Percentiles rank a stretch among this genome's conserved stretches.
Conservation (phyloP, 1,140 invertebrate genomes). For the Lepidotrigona ventralis region DNA sequence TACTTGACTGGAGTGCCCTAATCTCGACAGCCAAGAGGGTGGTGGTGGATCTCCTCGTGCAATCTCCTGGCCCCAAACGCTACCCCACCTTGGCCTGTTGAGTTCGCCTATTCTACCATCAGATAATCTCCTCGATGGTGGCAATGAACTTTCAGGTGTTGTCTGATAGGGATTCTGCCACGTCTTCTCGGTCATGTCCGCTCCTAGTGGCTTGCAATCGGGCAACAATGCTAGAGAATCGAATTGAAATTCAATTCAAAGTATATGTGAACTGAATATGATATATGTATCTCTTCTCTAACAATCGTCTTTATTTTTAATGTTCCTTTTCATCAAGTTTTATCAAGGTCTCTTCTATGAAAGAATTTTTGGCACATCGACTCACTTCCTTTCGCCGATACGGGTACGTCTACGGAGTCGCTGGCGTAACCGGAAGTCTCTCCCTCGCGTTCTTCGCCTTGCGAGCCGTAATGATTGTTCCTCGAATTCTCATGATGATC, state of each 20-base stretch:
- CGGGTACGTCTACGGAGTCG: slow-evolving; percentile 81
- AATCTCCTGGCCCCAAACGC: slow-evolving; percentile 84
- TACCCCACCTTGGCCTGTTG: slow-evolving; percentile 85
- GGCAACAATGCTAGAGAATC: slow-evolving; percentile 14
- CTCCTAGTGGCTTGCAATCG: slow-evolving; percentile 45
- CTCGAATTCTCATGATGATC: slow-evolving; percentile 42
- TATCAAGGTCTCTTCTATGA: not conserved
- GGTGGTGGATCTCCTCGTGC: slow-evolving; percentile 74
- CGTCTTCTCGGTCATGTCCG: slow-evolving; percentile 65
- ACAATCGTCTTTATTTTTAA: not conserved
- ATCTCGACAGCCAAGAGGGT: slow-evolving; percentile 82
- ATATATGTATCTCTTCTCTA: too few relatives aligned
- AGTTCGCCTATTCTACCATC: slow-evolving; percentile 80
- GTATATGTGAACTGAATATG: too few relatives aligned
- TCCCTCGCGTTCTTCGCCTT: slow-evolving; percentile 82
- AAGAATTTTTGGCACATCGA: not conserved
- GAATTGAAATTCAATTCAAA: not conserved
- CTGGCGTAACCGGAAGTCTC: slow-evolving; percentile 88
- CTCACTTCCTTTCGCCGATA: slow-evolving; percentile 44
- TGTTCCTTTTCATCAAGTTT: not conserved
- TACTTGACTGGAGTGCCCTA: slow-evolving; percentile 75
- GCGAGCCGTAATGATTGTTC: slow-evolving; percentile 51
- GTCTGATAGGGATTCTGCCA: slow-evolving; percentile 74
- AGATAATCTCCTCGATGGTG: slow-evolving; percentile 71
- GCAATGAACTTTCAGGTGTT: slow-evolving; percentile 69